These are phyloP conservation scores for Dysmachus trigonus DNA, from an alignment of 2,888 invertebrate genomes.

Conservation along the genomic window DNA sequence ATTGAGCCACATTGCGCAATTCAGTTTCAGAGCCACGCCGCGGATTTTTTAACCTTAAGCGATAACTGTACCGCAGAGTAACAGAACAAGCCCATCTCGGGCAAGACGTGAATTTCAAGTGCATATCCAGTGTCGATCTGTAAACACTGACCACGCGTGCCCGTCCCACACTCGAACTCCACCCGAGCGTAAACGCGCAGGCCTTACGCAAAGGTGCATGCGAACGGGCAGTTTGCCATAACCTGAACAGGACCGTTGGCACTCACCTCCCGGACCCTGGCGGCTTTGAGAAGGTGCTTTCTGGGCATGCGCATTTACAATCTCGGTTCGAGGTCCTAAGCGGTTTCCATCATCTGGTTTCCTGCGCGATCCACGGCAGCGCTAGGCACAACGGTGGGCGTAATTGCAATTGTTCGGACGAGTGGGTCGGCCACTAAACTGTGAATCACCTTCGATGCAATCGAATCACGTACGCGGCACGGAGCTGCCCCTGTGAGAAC, in stretches of 20 bases:
- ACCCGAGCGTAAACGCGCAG: background rate
- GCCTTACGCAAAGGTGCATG: background rate
- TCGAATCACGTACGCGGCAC: background rate
- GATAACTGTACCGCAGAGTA: background rate
- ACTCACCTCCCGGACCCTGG: background rate
- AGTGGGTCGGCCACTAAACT: background rate
- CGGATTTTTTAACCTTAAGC: background rate
- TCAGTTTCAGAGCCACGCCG: background rate
- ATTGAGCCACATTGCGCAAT: constrained; percentile 18
- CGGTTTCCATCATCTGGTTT: background rate
- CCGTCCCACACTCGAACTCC: background rate
- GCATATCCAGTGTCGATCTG: constrained; percentile 5
- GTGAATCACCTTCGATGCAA: constrained; percentile 14
- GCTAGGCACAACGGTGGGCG: background rate
- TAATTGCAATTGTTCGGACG: constrained; percentile 13
- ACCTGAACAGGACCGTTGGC: background rate
- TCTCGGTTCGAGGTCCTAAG: constrained; percentile 1
- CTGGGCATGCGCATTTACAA: background rate
- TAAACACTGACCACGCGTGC: constrained; percentile 5
- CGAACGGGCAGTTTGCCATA: background rate
- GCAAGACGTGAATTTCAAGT: background rate
- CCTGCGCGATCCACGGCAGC: background rate
- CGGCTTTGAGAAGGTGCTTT: background rate
- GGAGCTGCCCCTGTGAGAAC: background rate
- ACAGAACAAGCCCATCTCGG: background rate